Conservation (phyloP, 2,888 invertebrate species). For the Phortica okadai region DNA sequence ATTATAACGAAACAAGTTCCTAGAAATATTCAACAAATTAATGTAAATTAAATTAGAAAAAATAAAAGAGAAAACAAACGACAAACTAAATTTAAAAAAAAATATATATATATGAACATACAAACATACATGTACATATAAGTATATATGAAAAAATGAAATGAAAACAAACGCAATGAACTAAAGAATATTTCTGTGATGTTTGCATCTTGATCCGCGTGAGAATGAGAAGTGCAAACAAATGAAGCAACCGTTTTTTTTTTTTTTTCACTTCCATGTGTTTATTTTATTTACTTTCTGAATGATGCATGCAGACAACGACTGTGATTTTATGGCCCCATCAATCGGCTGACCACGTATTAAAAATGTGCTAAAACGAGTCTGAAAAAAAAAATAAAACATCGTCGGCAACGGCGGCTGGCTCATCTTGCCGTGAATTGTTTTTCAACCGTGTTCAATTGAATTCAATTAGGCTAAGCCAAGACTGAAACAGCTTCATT, state of each 20-base stretch:
- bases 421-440: not conserved
- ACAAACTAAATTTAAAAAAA: constrained; percentile 13
- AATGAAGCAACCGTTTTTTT: not conserved
- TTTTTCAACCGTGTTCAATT: not conserved
- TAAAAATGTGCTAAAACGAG: not conserved
- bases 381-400: not conserved
- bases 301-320: not conserved
- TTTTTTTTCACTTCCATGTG: not conserved
- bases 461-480: not conserved
- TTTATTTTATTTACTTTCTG: not conserved
- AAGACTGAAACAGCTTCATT: not conserved
- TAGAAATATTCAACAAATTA: constrained; percentile 2
- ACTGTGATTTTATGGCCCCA: not conserved
- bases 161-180: not conserved
- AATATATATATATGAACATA: no score
- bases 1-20: not conserved
- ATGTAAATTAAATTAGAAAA: constrained; percentile 45
- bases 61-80: constrained; percentile 32
- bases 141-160: not conserved
- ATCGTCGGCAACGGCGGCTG: not conserved
- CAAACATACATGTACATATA: constrained; percentile 21
- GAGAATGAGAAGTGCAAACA: not conserved
- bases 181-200: not conserved
- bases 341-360: not conserved
- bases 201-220: not conserved